Base-by-base conservation (phyloP, 2,113 vertebrate genomes). In the Larimichthys polyactis region DNA sequence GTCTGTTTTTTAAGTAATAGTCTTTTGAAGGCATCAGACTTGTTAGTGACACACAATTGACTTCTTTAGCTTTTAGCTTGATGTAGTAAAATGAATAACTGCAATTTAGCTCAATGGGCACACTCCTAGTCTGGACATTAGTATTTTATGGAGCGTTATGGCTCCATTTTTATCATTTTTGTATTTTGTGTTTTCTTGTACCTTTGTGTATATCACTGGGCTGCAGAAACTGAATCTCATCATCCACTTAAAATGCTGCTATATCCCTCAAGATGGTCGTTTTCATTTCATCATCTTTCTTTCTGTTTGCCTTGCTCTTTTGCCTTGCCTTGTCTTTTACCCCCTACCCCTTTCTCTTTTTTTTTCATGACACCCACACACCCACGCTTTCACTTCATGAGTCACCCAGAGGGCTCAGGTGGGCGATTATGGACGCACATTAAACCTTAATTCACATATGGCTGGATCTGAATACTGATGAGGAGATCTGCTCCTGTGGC, bases 31-130 rank as follows among this genome's bases (percentile, higher is more conserved):
- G 70, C 63, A 75, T 81, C 77, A 91, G 89, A 85, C 83, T 73
- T 69, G 90, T 92, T 93, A 91, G 91, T 48, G 89, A 91, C 92
- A 91, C 83, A 83, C 85, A 94, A 93, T 93, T 87, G 73, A 71
- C 74, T 87, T 85, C 74, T 85, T 89, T 82, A 63, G 32, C n/a
- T 46, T 84, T 83, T 76, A 40, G 20, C 63, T 88, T 77, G 55
- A 89, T 90, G 77, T 36, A 80, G 64, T 80, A 32, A 86, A 86
- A 88, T 81, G 52, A 90, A 89, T 79, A 85, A 83, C 55, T 60
- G 75, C 84, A 86, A 68, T 87, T 84, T 72, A 82, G 65, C 58
- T 90, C 64, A 87, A 71, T 16, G 57, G 89, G 80, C 83, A 89
- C 85, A 77, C 10, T 51, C 80, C 55, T 62, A 14, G 51, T 68